A percentile compares a stretch with the other conserved stretches of the same genome.
Evolutionary conservation across 2,113 vertebrate species (phyloP).

Genomic region (Phylloscopus trochilus): DNA sequence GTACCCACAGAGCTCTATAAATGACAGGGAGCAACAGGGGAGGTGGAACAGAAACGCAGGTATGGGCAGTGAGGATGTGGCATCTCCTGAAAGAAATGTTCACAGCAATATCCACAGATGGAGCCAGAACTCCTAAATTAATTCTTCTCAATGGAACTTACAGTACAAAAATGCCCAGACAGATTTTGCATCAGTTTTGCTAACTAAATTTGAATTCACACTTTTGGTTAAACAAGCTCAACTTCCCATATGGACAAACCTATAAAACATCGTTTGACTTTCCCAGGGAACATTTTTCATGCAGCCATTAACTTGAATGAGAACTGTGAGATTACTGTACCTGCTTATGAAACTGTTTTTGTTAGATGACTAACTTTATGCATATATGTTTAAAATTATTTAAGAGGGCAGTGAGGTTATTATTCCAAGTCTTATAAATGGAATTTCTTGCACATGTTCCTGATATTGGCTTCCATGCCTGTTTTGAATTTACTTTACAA

Average conservation of each 20-base stretch:
- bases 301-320: slow-evolving; percentile 17
- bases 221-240: slow-evolving; percentile 34
- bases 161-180: neutral
- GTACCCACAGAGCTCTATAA: neutral
- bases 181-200: slow-evolving; percentile 14
- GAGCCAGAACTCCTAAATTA: neutral
- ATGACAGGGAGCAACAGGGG: neutral
- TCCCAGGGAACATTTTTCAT: slow-evolving; percentile 9
- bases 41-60: neutral
- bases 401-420: slow-evolving; percentile 40
- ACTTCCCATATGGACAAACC: slow-evolving; percentile 21
- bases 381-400: slow-evolving; percentile 46
- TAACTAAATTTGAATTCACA: slow-evolving; percentile 42
- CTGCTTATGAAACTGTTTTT: slow-evolving; percentile 20
- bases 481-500: slow-evolving; percentile 54
- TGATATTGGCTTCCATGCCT: slow-evolving; percentile 16
- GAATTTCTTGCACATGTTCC: slow-evolving; percentile 47
- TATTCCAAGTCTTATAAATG: slow-evolving; percentile 32
- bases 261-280: slow-evolving; percentile 26
- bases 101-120: neutral
- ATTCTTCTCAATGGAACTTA: neutral
- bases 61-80: neutral
- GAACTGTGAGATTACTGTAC: slow-evolving; percentile 12
- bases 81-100: neutral
- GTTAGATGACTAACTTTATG: slow-evolving; percentile 36